phyloP scores from a whole-genome alignment of 2,797 vertebrate species.

The Glossophaga mutica region DNA sequence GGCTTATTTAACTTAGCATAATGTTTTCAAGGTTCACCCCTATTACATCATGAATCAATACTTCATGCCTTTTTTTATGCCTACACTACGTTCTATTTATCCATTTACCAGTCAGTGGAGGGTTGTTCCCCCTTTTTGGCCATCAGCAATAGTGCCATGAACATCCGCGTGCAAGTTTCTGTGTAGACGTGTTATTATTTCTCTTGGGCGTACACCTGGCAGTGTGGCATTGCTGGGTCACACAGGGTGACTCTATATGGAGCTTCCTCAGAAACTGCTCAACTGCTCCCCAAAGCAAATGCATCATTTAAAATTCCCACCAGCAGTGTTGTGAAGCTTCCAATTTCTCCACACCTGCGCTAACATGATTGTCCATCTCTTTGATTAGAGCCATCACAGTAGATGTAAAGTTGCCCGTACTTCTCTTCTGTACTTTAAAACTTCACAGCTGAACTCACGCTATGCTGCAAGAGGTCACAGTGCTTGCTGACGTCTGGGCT shows the following conservation, averaged over 20 bases:
- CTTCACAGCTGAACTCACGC: background rate
- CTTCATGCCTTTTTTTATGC: background rate
- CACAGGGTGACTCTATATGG: background rate
- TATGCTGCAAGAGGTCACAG: background rate
- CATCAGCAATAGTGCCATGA: background rate
- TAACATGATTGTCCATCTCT: background rate
- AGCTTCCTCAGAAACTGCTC: background rate
- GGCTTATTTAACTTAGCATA: background rate
- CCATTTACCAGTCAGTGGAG: background rate
- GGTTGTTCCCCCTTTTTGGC: too few relatives aligned
- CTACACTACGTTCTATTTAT: too few relatives aligned
- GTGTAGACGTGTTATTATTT: background rate
- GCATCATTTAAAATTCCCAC: background rate
- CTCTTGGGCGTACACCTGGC: background rate
- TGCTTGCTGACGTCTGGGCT: background rate
- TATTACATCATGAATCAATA: background rate
- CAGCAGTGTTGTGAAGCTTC: background rate
- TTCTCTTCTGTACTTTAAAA: background rate
- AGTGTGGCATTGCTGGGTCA: background rate
- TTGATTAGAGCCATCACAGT: background rate
- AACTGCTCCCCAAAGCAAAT: background rate
- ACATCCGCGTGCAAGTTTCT: background rate
- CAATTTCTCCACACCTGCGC: background rate
- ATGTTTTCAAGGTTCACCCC: background rate
- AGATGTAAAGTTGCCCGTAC: background rate